Conservation (phyloP, 2,888 invertebrate genomes). For the Trachelus stipa region DNA sequence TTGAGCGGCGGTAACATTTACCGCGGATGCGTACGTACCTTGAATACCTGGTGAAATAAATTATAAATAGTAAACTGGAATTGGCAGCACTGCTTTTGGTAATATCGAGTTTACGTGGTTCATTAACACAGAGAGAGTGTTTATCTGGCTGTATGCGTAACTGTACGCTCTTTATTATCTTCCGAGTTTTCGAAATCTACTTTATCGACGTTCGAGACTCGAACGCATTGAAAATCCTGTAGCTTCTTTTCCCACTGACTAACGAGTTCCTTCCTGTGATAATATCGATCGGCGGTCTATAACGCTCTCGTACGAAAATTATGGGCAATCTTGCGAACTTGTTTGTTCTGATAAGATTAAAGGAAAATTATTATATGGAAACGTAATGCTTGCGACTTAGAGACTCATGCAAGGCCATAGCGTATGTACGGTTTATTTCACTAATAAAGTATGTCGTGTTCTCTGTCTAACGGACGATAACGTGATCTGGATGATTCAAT, state of each 20-base stretch:
- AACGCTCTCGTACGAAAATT: neutral
- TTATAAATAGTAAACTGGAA: neutral
- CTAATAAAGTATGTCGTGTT: neutral
- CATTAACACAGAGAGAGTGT: neutral
- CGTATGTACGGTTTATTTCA: neutral
- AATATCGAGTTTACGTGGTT: neutral
- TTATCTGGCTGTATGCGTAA: neutral
- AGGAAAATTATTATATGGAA: neutral
- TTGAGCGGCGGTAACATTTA: neutral
- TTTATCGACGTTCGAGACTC: neutral
- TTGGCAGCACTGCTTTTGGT: neutral
- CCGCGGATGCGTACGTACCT: neutral
- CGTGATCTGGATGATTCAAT: neutral
- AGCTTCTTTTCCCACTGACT: neutral
- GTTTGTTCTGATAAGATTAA: neutral
- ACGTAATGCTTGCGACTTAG: neutral
- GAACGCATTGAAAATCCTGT: neutral
- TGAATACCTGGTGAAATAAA: neutral
- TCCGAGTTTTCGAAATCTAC: neutral
- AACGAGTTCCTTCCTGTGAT: neutral
- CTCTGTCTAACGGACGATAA: neutral
- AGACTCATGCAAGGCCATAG: neutral
- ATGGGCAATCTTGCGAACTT: neutral
- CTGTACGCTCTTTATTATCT: neutral
- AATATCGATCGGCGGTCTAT: neutral